Evolutionary conservation across 2,797 vertebrate genomes (phyloP).

Genomic region (Kryptolebias ocellatus): DNA sequence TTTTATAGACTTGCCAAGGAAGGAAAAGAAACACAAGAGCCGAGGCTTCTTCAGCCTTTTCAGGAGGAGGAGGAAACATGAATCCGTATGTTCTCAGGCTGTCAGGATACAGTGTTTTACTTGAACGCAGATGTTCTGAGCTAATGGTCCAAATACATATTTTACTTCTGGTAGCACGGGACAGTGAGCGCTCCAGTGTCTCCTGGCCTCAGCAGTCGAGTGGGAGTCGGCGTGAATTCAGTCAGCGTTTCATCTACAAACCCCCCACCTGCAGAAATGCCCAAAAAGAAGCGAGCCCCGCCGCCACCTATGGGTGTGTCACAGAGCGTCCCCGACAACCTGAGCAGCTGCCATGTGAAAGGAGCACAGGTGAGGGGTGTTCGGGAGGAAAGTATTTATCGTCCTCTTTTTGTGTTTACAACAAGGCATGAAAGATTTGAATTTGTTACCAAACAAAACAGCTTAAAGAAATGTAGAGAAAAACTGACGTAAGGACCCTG

Average conservation of each 20-base stretch:
- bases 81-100: slow-evolving; percentile 77
- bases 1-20: slow-evolving; percentile 35
- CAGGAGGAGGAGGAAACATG: slow-evolving; percentile 85
- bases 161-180: slow-evolving; percentile 66
- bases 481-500: no score
- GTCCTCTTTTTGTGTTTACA: not conserved
- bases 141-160: not conserved
- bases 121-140: not conserved
- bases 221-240: slow-evolving; percentile 46
- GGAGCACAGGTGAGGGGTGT: slow-evolving; percentile 77
- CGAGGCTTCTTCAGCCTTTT: slow-evolving; percentile 91
- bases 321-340: slow-evolving; percentile 77
- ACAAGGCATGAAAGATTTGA: not conserved
- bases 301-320: slow-evolving; percentile 83
- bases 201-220: slow-evolving; percentile 76
- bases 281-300: slow-evolving; percentile 92
- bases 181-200: slow-evolving; percentile 82
- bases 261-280: slow-evolving; percentile 74
- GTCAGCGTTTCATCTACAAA: slow-evolving; percentile 69
- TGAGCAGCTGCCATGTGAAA: slow-evolving; percentile 57
- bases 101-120: fast-evolving
- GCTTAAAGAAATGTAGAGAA: no score
- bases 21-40: slow-evolving; percentile 82
- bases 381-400: no score
- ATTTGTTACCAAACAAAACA: no score